phyloP scores from a whole-genome alignment of 2,888 invertebrate species.

The Drosophila cyrtoloma region DNA sequence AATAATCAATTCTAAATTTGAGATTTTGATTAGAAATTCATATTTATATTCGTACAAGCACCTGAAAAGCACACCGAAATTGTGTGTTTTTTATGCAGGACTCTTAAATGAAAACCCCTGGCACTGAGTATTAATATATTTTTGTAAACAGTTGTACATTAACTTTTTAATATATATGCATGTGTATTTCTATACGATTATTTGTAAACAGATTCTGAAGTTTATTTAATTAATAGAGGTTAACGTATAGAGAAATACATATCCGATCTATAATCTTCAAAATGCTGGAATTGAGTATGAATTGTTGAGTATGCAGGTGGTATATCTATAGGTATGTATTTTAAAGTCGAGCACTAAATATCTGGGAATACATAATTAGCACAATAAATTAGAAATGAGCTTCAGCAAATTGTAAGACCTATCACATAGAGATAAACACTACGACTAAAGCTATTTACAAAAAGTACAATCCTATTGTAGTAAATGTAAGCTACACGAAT shows the following conservation, averaged over 20 bases:
- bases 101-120: constrained; percentile 9
- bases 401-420: constrained; percentile 73
- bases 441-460: constrained; percentile 70
- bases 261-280: constrained; percentile 1
- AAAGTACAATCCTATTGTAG: constrained; percentile 47
- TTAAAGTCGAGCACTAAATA: constrained; percentile 30
- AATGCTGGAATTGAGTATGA: constrained; percentile 6
- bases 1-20: constrained; percentile 13
- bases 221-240: constrained; percentile 17
- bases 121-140: constrained; percentile 17
- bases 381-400: constrained; percentile 54
- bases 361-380: constrained; percentile 25
- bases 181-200: constrained; percentile 30
- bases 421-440: constrained; percentile 72
- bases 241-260: constrained; percentile 10
- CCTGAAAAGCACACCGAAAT: constrained; percentile 10
- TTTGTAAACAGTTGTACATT: constrained; percentile 10
- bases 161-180: constrained; percentile 26
- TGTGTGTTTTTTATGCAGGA: not conserved
- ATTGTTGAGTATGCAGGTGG: constrained; percentile 13
- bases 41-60: not conserved
- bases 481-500: constrained; percentile 9
- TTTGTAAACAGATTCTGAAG: constrained; percentile 17
- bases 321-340: constrained; percentile 19
- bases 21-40: constrained; percentile 15